Evolutionary conservation across 1,140 invertebrate genomes (phyloP).

Genomic region (Procambarus virginalis): DNA sequence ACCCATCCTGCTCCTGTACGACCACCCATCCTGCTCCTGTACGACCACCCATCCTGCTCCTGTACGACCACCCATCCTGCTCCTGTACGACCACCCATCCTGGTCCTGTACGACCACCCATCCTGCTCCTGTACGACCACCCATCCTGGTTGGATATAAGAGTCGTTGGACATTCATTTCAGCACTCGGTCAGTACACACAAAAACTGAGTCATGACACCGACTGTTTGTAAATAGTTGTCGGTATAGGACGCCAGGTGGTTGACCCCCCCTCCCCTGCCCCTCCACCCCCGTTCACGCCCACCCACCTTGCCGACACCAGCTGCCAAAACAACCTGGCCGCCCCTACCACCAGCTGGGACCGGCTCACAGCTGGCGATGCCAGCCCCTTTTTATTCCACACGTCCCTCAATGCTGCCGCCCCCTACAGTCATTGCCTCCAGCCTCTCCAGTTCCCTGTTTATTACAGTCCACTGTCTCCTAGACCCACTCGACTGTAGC

Average conservation of each 20-base stretch:
- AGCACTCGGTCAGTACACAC: no score
- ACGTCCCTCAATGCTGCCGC: not conserved
- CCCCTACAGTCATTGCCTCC: not conserved
- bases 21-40: no score
- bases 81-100: no score
- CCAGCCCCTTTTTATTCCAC: not conserved
- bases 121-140: no score
- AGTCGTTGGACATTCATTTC: no score
- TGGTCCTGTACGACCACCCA: no score
- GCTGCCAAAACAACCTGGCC: not conserved
- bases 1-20: no score
- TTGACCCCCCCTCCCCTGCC: not conserved
- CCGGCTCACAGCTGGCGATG: not conserved
- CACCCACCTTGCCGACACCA: not conserved
- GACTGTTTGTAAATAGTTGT: not conserved
- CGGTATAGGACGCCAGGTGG: not conserved
- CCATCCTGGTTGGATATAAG: no score
- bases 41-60: no score
- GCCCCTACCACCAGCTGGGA: not conserved
- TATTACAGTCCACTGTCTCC: not conserved
- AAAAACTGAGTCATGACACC: not conserved
- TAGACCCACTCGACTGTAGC: not conserved
- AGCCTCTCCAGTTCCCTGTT: not conserved
- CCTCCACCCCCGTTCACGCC: no score
- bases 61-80: no score